Conservation (phyloP, 2,113 vertebrate genomes). For the Procavia capensis region DNA sequence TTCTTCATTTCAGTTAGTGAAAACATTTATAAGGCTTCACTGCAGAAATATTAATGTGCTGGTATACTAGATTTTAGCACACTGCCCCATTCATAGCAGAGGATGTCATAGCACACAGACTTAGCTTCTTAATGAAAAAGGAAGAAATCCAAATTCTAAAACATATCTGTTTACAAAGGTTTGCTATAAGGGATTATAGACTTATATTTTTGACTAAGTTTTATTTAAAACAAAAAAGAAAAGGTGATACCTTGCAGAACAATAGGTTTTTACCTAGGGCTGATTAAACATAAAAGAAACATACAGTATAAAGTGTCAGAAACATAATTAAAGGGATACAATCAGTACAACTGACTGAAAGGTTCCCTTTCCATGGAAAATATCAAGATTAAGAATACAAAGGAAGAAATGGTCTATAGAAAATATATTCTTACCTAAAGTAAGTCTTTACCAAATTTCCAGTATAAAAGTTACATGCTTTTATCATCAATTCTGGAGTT, state of each 20-base stretch:
- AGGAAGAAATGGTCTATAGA: not conserved
- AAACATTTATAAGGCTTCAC: not conserved
- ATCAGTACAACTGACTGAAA: not conserved
- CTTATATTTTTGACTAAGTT: not conserved
- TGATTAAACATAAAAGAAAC: not conserved
- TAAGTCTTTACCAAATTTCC: slow-evolving; percentile 81
- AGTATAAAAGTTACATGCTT: slow-evolving; percentile 82
- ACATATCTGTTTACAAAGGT: not conserved
- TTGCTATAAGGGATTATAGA: not conserved
- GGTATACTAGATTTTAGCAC: not conserved
- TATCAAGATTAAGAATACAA: not conserved
- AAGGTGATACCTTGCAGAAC: slow-evolving; percentile 1
- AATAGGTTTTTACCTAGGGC: not conserved
- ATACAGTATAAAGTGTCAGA: not conserved
- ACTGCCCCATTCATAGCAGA: not conserved
- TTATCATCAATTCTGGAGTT: slow-evolving; percentile 81
- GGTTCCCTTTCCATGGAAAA: not conserved
- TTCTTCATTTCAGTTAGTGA: slow-evolving; percentile 5
- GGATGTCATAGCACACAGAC: not conserved
- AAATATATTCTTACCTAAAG: slow-evolving; percentile 82
- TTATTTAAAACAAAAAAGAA: not conserved
- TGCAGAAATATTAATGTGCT: not conserved
- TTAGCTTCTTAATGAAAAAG: not conserved
- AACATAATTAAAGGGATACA: slow-evolving; percentile 21
- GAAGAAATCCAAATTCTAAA: slow-evolving; percentile 29